Conservation (phyloP, 2,113 vertebrate genomes). For the Apteryx owenii region DNA sequence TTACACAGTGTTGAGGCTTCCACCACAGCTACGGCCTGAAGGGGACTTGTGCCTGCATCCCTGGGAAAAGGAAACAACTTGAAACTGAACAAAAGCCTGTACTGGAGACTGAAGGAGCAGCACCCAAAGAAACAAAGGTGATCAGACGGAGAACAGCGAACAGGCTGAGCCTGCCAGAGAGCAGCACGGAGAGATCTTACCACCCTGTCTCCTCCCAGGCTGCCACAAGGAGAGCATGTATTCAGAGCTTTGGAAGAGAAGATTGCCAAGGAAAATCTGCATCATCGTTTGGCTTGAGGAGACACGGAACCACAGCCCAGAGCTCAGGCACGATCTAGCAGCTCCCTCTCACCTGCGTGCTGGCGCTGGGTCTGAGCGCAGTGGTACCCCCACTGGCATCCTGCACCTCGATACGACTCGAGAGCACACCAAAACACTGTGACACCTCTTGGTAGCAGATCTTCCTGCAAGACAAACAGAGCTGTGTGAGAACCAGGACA, state of each 20-base stretch:
- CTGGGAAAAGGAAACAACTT: not conserved
- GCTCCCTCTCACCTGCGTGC: constrained; percentile 89
- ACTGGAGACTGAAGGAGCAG: not conserved
- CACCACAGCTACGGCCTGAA: not conserved
- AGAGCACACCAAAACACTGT: constrained; percentile 96
- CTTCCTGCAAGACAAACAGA: constrained; percentile 78
- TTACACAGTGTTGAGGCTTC: not conserved
- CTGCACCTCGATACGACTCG: constrained; percentile 95
- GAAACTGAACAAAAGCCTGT: not conserved
- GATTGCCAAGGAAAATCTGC: not conserved
- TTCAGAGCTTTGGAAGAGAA: not conserved
- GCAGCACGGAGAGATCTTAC: not conserved
- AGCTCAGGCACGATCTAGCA: not conserved
- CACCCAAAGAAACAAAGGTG: not conserved
- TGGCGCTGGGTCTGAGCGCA: constrained; percentile 93
- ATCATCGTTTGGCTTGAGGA: not conserved
- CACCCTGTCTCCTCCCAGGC: not conserved
- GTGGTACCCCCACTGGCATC: constrained; percentile 93
- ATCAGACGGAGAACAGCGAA: not conserved
- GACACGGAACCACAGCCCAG: rapidly evolving
- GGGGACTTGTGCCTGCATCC: not conserved
- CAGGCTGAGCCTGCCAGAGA: not conserved
- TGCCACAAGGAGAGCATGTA: not conserved
- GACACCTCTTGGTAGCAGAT: constrained; percentile 99
- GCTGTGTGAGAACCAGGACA: rapidly evolving